phyloP scores from a whole-genome alignment of 2,797 vertebrate genomes.

The Poliocrania exsul region DNA sequence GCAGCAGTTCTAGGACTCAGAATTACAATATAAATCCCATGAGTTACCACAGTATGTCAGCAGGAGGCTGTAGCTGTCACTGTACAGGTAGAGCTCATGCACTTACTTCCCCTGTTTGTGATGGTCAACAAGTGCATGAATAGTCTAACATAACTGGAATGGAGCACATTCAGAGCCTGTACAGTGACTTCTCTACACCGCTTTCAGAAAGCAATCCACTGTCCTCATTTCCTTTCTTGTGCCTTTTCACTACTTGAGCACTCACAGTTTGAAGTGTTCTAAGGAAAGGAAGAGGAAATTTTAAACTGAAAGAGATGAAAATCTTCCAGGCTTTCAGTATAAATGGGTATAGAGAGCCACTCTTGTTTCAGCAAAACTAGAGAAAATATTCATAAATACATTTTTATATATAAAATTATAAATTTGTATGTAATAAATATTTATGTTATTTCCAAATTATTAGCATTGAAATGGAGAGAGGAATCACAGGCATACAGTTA shows the following conservation, averaged over 20 bases:
- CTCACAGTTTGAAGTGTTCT: not conserved
- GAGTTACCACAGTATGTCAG: not conserved
- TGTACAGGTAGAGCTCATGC: not conserved
- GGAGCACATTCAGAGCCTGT: not conserved
- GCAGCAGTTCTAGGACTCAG: not conserved
- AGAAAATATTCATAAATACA: not conserved
- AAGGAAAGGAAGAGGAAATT: not conserved
- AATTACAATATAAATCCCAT: not conserved
- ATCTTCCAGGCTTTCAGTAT: not conserved
- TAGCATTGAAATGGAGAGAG: not conserved
- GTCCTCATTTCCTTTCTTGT: not conserved
- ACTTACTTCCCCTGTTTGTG: not conserved
- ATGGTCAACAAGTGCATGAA: fast-evolving
- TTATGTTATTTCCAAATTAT: not conserved
- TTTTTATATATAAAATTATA: not conserved
- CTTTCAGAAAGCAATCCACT: not conserved
- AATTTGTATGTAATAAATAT: not conserved
- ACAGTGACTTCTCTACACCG: not conserved
- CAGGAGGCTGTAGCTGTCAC: not conserved
- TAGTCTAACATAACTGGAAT: not conserved
- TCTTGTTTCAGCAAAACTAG: not conserved
- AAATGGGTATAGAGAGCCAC: not conserved
- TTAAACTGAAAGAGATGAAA: not conserved
- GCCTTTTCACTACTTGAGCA: not conserved
- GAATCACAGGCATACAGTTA: not conserved